These are phyloP conservation scores for Heliconius eleuchia DNA, from an alignment of 1,140 invertebrate genomes.

Conservation along the genomic window DNA sequence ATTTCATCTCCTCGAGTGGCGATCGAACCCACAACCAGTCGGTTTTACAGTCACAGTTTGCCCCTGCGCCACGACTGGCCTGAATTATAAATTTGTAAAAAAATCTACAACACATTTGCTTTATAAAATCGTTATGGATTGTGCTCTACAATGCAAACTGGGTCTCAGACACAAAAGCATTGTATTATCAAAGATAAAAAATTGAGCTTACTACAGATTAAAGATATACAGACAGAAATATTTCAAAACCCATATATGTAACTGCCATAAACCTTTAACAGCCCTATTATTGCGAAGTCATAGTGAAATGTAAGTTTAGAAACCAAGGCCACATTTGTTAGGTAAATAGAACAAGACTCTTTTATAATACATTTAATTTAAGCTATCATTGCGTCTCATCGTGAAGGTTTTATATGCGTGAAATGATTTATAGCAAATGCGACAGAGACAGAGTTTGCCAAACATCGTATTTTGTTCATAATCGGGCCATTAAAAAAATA, in stretches of 20 bases:
- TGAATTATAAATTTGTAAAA: no score
- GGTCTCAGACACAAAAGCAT: neutral
- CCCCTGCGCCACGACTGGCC: no score
- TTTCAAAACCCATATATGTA: neutral
- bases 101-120: no score
- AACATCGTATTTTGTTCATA: neutral
- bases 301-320: neutral
- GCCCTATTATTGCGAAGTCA: neutral
- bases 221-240: neutral
- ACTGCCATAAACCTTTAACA: neutral
- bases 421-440: conserved; percentile 15
- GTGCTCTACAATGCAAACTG: neutral
- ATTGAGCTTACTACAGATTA: neutral
- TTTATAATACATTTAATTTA: conserved; percentile 11
- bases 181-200: neutral
- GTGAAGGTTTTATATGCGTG: conserved; percentile 30
- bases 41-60: no score
- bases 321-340: conserved; percentile 8
- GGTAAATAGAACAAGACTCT: conserved; percentile 6
- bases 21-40: no score
- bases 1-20: no score
- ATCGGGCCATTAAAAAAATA: no score
- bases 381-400: conserved; percentile 33
- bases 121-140: neutral
- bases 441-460: neutral